Evolutionary conservation across 1,140 invertebrate genomes (phyloP).

Genomic region (Orius laevigatus): DNA sequence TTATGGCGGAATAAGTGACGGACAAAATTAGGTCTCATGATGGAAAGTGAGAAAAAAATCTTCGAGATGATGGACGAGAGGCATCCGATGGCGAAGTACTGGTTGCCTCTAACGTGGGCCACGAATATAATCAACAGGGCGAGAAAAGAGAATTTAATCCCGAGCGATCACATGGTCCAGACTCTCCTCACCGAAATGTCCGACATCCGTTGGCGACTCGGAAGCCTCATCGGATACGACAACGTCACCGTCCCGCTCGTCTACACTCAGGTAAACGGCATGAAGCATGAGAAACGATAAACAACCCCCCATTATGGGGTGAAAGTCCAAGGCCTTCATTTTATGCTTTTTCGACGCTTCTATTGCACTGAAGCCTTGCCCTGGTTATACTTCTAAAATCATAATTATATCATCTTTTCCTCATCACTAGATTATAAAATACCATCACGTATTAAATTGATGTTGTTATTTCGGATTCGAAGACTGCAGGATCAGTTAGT

Average conservation of each 20-base stretch:
- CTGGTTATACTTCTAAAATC: neutral
- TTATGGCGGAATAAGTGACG: too few species aligned
- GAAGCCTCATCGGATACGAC: slow-evolving; percentile 79
- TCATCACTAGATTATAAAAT: too few species aligned
- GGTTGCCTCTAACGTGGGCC: slow-evolving; percentile 84
- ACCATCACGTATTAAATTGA: too few species aligned
- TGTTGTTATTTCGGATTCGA: too few species aligned
- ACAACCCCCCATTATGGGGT: too few species aligned
- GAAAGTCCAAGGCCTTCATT: neutral
- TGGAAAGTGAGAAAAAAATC: slow-evolving; percentile 76
- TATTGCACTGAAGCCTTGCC: neutral
- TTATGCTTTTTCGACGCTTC: neutral
- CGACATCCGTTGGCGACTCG: slow-evolving; percentile 60
- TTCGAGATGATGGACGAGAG: slow-evolving; percentile 76
- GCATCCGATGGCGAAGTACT: slow-evolving; percentile 73
- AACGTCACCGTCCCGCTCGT: slow-evolving; percentile 94
- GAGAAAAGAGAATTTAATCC: slow-evolving; percentile 59
- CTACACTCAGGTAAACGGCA: slow-evolving; percentile 75
- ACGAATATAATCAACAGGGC: slow-evolving; percentile 77
- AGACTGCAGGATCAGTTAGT: too few species aligned
- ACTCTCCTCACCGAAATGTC: slow-evolving; percentile 66
- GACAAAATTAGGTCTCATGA: slow-evolving; percentile 54
- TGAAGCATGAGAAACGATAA: neutral
- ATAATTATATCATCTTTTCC: too few species aligned
- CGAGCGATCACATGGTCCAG: slow-evolving; percentile 73